Conservation (phyloP, 2,113 vertebrate species). For the Neogobius melanostomus region DNA sequence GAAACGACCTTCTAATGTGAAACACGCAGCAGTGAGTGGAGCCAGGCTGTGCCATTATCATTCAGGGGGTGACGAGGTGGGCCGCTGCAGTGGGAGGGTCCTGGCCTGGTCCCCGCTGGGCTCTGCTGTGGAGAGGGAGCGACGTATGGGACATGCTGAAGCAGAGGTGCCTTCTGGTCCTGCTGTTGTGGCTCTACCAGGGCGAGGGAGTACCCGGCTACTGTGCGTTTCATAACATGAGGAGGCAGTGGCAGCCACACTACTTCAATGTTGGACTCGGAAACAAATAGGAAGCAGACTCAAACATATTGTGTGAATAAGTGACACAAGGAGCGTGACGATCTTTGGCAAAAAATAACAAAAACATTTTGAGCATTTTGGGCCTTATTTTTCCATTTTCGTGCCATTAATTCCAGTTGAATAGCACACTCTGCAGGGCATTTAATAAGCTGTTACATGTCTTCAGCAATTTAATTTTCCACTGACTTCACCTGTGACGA, state of each 20-base stretch:
- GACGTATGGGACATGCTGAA: constrained; percentile 51
- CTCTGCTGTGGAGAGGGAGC: constrained; percentile 29
- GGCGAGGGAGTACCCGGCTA: constrained; percentile 27
- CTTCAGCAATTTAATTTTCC: constrained; percentile 8
- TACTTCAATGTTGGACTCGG: constrained; percentile 28
- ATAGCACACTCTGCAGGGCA: background rate
- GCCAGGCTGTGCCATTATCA: constrained; percentile 47
- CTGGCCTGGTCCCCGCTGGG: constrained; percentile 42
- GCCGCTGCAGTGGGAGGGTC: constrained; percentile 33
- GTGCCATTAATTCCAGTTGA: background rate
- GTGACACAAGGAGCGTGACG: background rate
- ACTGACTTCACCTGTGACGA: background rate
- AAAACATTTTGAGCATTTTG: constrained; percentile 7
- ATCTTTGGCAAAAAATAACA: constrained; percentile 1
- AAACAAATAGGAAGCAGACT: constrained; percentile 22
- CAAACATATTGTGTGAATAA: constrained; percentile 13
- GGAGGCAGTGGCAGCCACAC: background rate
- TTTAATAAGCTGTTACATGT: background rate
- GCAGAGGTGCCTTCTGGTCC: constrained; percentile 24
- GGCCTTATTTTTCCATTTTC: background rate
- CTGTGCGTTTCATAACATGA: constrained; percentile 45
- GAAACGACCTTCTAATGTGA: constrained; percentile 52
- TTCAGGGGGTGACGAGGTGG: constrained; percentile 45
- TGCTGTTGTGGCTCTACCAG: constrained; percentile 27
- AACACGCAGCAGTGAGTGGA: constrained; percentile 48